Evolutionary conservation across 2,888 invertebrate species (phyloP).

Genomic region (Orthosia gracilis): DNA sequence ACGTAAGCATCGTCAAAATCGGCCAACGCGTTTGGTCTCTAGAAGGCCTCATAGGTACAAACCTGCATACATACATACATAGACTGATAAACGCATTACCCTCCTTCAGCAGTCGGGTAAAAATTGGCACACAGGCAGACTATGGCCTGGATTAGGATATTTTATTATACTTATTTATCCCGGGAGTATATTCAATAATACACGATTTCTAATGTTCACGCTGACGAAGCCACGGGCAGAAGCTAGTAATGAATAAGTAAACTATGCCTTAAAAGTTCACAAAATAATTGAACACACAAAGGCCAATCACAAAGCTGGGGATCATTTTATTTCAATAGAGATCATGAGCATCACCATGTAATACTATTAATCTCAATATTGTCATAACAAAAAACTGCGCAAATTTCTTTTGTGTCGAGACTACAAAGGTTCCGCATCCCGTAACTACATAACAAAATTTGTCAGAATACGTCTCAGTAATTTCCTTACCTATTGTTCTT

Average conservation of each 20-base stretch:
- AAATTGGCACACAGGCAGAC: too few relatives aligned
- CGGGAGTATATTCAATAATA: too few relatives aligned
- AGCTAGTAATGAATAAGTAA: neutral
- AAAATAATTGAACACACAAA: slow-evolving; percentile 36
- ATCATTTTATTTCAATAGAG: slow-evolving; percentile 47
- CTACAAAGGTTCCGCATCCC: slow-evolving; percentile 47
- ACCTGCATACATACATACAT: too few relatives aligned
- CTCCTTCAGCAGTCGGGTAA: too few relatives aligned
- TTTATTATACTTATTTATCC: too few relatives aligned
- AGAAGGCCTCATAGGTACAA: too few relatives aligned
- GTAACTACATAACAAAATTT: slow-evolving; percentile 56
- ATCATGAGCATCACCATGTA: slow-evolving; percentile 39
- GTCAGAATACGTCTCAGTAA: slow-evolving; percentile 43
- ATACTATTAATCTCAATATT: slow-evolving; percentile 30
- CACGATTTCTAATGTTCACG: too few relatives aligned
- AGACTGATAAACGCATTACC: too few relatives aligned
- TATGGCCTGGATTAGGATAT: too few relatives aligned
- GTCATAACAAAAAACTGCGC: slow-evolving; percentile 50
- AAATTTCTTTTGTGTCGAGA: slow-evolving; percentile 47
- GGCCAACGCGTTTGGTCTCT: too few relatives aligned
- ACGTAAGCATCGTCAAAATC: too few relatives aligned
- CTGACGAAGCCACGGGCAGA: too few relatives aligned
- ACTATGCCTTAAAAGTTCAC: slow-evolving; percentile 13
- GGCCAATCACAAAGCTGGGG: slow-evolving; percentile 42
- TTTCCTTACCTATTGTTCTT: slow-evolving; percentile 37